phyloP scores from a whole-genome alignment of 1,140 invertebrate genomes.

The Platorchestia sp. region DNA sequence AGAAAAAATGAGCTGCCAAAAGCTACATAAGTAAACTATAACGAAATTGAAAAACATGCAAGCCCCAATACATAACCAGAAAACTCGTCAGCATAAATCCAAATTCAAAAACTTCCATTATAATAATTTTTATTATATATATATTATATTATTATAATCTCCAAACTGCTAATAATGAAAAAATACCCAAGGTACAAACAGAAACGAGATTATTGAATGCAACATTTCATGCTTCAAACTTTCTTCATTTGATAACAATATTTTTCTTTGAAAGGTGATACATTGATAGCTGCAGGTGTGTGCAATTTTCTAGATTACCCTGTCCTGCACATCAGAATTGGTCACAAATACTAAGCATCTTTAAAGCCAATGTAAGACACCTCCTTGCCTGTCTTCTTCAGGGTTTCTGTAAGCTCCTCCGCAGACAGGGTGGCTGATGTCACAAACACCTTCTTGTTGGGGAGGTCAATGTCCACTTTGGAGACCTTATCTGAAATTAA shows the following conservation, averaged over 20 bases:
- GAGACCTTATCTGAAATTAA: conserved; percentile 68
- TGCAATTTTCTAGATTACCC: background rate
- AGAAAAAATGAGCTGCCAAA: background rate
- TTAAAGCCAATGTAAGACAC: conserved; percentile 65
- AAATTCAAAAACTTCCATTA: background rate
- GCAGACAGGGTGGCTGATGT: conserved; percentile 69
- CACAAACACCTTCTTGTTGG: conserved; percentile 70
- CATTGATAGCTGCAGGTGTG: background rate
- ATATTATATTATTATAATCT: too few species aligned
- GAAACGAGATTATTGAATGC: background rate
- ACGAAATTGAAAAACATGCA: background rate
- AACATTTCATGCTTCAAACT: background rate
- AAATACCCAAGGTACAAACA: background rate
- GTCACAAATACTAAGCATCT: conserved; percentile 49
- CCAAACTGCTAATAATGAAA: background rate
- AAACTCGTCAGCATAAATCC: too few species aligned
- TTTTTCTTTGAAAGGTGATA: background rate
- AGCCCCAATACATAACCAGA: too few species aligned
- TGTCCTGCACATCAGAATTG: background rate
- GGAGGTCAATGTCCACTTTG: conserved; percentile 70
- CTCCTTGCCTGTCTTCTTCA: conserved; percentile 73
- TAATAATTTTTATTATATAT: background rate
- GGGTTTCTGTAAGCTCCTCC: conserved; percentile 70
- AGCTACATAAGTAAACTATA: background rate
- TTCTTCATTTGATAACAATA: background rate